Percentiles rank a stretch among this genome's conserved stretches.
Evolutionary conservation across 2,888 invertebrate genomes (phyloP).

Genomic region (Criorhina ranunculi): DNA sequence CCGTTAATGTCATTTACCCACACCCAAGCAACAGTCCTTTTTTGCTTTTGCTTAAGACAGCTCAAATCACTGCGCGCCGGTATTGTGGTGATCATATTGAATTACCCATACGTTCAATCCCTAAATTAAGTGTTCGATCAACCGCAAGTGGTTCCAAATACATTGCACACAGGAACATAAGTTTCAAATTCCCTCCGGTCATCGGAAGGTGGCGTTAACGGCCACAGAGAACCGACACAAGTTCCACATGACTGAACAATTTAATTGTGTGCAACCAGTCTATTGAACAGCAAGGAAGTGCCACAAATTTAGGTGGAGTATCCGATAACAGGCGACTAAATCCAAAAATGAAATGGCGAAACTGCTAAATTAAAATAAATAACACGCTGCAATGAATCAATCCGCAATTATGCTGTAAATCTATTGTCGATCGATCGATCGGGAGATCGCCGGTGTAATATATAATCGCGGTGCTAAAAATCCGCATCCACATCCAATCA

Average conservation of each 20-base stretch:
- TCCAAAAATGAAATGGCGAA: neutral
- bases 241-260: conserved; percentile 66
- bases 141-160: conserved; percentile 54
- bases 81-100: conserved; percentile 31
- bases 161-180: conserved; percentile 38
- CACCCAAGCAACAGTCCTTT: conserved; percentile 6
- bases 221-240: conserved; percentile 34
- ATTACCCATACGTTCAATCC: conserved; percentile 50
- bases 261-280: conserved; percentile 33
- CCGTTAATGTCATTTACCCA: conserved; percentile 48
- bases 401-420: conserved; percentile 74
- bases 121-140: conserved; percentile 59
- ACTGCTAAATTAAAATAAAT: conserved; percentile 66
- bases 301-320: conserved; percentile 65
- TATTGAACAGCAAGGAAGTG: conserved; percentile 36
- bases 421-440: conserved; percentile 67
- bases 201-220: conserved; percentile 69
- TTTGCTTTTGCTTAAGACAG: neutral
- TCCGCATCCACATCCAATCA: conserved; percentile 74
- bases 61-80: conserved; percentile 14
- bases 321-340: conserved; percentile 48
- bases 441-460: conserved; percentile 47
- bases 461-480: conserved; percentile 70
- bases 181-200: conserved; percentile 63
- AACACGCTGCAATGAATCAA: conserved; percentile 73